These are phyloP conservation scores for Ganaspis sp. DNA, from an alignment of 1,140 invertebrate species.

Conservation along the genomic window DNA sequence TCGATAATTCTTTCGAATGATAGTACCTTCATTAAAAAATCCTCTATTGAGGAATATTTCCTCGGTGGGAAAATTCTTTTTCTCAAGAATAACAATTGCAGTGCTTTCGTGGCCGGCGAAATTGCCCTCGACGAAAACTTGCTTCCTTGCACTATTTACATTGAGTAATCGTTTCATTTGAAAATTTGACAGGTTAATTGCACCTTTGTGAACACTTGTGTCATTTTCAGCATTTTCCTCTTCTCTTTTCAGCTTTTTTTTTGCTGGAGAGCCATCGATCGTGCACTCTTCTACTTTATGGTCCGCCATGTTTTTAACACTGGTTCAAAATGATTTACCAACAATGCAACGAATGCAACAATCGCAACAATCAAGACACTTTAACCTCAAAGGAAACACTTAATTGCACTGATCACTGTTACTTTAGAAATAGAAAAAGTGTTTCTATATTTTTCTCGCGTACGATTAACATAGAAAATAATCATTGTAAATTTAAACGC, in stretches of 20 bases:
- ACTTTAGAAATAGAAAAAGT: too few species aligned
- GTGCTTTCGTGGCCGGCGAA: conserved; percentile 79
- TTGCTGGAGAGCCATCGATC: conserved; percentile 21
- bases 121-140: conserved; percentile 82
- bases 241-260: conserved; percentile 49
- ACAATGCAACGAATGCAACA: too few species aligned
- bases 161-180: conserved; percentile 79
- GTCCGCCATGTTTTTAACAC: conserved; percentile 37
- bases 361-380: too few species aligned
- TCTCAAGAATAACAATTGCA: conserved; percentile 89
- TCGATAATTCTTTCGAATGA: conserved; percentile 80
- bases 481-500: too few species aligned
- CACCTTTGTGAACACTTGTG: conserved; percentile 44
- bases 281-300: neutral
- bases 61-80: conserved; percentile 86
- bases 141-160: conserved; percentile 85
- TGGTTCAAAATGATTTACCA: too few species aligned
- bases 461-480: too few species aligned
- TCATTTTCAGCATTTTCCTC: conserved; percentile 35
- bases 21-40: conserved; percentile 79
- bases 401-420: too few species aligned
- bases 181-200: conserved; percentile 78
- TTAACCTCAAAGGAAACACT: too few species aligned
- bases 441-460: too few species aligned
- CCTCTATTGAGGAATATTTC: conserved; percentile 77